Evolutionary conservation across 2,797 vertebrate species (phyloP).

Genomic region (Lemur catta): DNA sequence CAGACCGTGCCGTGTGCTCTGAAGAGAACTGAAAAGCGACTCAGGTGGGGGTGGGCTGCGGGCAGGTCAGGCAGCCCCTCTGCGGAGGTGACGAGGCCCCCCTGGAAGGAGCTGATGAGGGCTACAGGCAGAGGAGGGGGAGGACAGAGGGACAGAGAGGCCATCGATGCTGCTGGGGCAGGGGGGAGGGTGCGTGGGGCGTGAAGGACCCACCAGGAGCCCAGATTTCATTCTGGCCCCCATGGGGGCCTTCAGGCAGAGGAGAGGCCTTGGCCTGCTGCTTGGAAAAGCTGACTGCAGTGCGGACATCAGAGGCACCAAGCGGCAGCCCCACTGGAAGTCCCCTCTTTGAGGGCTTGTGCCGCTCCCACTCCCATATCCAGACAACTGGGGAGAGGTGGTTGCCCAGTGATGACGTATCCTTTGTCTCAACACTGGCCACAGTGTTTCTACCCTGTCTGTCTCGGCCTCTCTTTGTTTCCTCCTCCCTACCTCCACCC

Average conservation of each 20-base stretch:
- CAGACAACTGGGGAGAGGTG: rapidly evolving
- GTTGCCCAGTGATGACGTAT: background rate
- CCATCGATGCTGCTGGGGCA: rapidly evolving
- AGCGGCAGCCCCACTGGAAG: background rate
- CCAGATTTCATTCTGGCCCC: background rate
- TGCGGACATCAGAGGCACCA: background rate
- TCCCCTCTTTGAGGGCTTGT: no score
- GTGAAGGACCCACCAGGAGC: no score
- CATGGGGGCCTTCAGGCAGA: background rate
- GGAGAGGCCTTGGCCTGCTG: background rate
- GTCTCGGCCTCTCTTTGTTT: background rate
- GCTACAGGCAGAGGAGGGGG: background rate
- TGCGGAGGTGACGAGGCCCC: background rate
- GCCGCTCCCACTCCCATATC: rapidly evolving
- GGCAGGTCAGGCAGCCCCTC: rapidly evolving
- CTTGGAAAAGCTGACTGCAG: background rate
- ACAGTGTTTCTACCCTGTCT: background rate
- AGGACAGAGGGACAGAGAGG: background rate
- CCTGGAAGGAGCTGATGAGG: no score
- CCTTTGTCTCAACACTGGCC: background rate
- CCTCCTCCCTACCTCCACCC: background rate
- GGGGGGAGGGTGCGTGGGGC: background rate
- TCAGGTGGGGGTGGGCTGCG: rapidly evolving
- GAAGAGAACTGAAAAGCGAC: background rate
- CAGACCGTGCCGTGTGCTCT: background rate